phyloP scores from a whole-genome alignment of 2,888 invertebrate species.

The Drosophila siamana region DNA sequence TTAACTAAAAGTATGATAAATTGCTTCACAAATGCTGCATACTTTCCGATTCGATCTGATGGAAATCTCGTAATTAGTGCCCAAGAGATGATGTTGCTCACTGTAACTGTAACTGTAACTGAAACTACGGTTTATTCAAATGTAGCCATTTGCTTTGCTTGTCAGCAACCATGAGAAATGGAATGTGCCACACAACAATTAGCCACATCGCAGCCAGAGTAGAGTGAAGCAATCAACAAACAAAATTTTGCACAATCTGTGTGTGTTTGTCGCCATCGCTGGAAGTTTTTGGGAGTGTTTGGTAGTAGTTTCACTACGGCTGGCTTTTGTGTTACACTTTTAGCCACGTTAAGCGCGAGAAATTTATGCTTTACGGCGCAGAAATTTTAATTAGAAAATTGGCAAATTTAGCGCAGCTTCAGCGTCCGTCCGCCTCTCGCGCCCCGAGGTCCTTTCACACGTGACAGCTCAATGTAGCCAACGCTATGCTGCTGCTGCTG shows the following conservation, averaged over 20 bases:
- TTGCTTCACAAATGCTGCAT: conserved; percentile 17
- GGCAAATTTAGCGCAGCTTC: conserved; percentile 67
- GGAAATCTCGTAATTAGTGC: conserved; percentile 45
- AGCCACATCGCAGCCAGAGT: neutral
- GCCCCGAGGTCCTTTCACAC: conserved; percentile 55
- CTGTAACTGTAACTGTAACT: neutral
- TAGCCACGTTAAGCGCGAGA: conserved; percentile 66
- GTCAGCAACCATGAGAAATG: neutral
- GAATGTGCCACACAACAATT: conserved; percentile 6
- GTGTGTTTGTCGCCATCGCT: conserved; percentile 22
- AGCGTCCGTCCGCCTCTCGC: conserved; percentile 17
- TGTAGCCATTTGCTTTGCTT: neutral
- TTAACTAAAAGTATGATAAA: conserved; percentile 49
- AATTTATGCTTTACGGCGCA: conserved; percentile 80
- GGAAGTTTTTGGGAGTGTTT: conserved; percentile 40
- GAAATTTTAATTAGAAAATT: conserved; percentile 81
- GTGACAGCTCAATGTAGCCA: conserved; percentile 73
- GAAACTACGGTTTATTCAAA: neutral
- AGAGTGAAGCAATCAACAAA: conserved; percentile 7
- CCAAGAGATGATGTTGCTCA: neutral
- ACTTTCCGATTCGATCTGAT: conserved; percentile 18
- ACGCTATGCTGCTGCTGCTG: neutral
- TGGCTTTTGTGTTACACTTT: conserved; percentile 58
- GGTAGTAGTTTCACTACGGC: conserved; percentile 36
- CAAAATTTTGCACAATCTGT: conserved; percentile 16